phyloP scores from a whole-genome alignment of 2,113 vertebrate genomes.

The Lepisosteus osseus region DNA sequence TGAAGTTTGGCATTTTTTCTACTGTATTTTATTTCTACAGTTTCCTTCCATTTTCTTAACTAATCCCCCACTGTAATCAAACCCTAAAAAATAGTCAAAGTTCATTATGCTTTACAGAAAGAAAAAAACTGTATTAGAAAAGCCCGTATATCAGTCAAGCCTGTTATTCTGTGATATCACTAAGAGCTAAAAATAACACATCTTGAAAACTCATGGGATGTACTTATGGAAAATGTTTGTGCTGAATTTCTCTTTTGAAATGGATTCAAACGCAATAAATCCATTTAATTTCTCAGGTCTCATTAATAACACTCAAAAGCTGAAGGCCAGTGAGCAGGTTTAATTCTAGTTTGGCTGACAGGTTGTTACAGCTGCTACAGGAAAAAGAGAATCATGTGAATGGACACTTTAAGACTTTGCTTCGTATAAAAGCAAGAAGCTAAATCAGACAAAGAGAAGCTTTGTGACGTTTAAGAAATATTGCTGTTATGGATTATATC shows the following conservation, averaged over 20 bases:
- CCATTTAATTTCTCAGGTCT: constrained; percentile 23
- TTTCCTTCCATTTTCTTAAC: too few species aligned
- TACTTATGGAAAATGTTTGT: constrained; percentile 50
- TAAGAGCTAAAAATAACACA: constrained; percentile 43
- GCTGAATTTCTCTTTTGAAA: constrained; percentile 18
- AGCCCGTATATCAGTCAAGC: neutral
- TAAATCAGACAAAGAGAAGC: constrained; percentile 5
- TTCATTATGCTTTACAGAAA: too few species aligned
- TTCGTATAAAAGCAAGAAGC: neutral
- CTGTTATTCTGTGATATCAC: constrained; percentile 24
- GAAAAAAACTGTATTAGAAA: too few species aligned
- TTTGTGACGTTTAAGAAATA: neutral
- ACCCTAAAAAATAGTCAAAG: too few species aligned
- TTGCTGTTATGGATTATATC: neutral
- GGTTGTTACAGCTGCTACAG: constrained; percentile 26
- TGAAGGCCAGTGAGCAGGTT: constrained; percentile 28
- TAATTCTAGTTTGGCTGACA: constrained; percentile 29
- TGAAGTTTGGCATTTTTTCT: too few species aligned
- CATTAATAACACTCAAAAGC: constrained; percentile 41
- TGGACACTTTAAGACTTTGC: neutral
- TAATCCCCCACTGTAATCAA: too few species aligned
- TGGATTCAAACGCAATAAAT: constrained; percentile 45
- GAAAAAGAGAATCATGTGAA: constrained; percentile 19
- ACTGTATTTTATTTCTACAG: too few species aligned
- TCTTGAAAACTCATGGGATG: constrained; percentile 54